A percentile compares a stretch with the other conserved stretches of the same genome.
Evolutionary conservation across 2,797 vertebrate species (phyloP).

Genomic region (Ambastaia sidthimunki): DNA sequence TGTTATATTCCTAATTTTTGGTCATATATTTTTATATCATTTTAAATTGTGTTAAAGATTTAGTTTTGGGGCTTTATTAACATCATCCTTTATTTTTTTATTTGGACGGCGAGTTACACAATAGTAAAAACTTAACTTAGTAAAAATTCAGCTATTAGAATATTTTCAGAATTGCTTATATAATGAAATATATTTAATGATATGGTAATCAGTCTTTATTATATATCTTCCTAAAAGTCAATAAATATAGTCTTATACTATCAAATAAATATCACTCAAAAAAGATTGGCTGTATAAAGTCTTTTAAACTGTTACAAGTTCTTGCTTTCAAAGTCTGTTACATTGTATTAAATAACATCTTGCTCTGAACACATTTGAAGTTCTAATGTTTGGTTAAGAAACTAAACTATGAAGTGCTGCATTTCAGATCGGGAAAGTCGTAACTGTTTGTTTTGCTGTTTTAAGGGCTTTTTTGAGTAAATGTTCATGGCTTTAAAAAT

Average conservation of each 20-base stretch:
- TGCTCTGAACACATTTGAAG: constrained; percentile 17
- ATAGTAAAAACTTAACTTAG: constrained; percentile 61
- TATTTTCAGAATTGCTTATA: constrained; percentile 68
- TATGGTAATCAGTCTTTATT: constrained; percentile 69
- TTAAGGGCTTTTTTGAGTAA: constrained; percentile 1
- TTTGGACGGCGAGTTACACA: constrained; percentile 61
- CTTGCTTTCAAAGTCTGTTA: constrained; percentile 33
- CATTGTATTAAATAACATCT: constrained; percentile 26
- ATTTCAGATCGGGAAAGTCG: constrained; percentile 39
- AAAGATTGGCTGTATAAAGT: constrained; percentile 56
- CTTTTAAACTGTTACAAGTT: constrained; percentile 20
- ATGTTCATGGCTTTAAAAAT: constrained; percentile 18
- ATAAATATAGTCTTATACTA: constrained; percentile 66
- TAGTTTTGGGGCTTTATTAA: constrained; percentile 79
- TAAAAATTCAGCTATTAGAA: constrained; percentile 65
- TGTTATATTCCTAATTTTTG: constrained; percentile 43
- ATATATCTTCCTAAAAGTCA: constrained; percentile 67
- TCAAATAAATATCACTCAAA: constrained; percentile 68
- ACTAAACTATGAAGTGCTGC: constrained; percentile 31
- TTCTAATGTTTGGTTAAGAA: constrained; percentile 29
- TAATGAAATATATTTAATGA: constrained; percentile 71
- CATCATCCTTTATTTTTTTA: constrained; percentile 61
- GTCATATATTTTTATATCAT: constrained; percentile 26
- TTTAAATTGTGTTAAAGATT: neutral
- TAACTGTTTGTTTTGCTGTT: constrained; percentile 33